Evolutionary conservation across 2,888 invertebrate species (phyloP).

Genomic region (Magallana nippona): DNA sequence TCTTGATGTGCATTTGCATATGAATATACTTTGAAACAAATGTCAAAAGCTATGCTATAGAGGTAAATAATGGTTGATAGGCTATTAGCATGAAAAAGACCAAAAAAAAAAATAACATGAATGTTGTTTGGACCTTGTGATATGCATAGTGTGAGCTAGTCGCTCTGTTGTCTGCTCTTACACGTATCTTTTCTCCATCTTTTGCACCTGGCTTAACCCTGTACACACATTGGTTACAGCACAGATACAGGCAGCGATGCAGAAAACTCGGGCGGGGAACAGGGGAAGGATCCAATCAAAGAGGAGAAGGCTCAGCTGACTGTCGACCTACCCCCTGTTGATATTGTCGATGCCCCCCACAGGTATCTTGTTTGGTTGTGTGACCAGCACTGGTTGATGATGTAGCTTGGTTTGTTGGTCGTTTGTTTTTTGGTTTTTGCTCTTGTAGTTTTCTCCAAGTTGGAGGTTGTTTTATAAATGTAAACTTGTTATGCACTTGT

Average conservation of each 20-base stretch:
- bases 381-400: background rate
- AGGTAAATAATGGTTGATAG: no score
- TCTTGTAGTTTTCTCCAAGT: background rate
- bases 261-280: slow-evolving; percentile 39
- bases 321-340: slow-evolving; percentile 13
- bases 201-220: background rate
- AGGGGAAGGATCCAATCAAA: slow-evolving; percentile 28
- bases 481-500: no score
- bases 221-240: slow-evolving; percentile 21
- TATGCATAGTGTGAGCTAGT: background rate
- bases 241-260: slow-evolving; percentile 27
- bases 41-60: no score
- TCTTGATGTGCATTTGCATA: no score
- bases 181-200: background rate
- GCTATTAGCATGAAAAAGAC: no score
- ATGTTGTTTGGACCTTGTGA: no score
- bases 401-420: background rate
- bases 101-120: no score
- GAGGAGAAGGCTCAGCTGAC: slow-evolving; percentile 46
- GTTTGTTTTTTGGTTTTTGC: background rate
- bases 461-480: no score
- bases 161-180: background rate
- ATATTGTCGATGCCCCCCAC: slow-evolving; percentile 29
- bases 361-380: background rate
- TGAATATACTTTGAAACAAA: no score